These are phyloP conservation scores for Drosophila busckii DNA, from an alignment of 1,140 invertebrate species.

Conservation along the genomic window DNA sequence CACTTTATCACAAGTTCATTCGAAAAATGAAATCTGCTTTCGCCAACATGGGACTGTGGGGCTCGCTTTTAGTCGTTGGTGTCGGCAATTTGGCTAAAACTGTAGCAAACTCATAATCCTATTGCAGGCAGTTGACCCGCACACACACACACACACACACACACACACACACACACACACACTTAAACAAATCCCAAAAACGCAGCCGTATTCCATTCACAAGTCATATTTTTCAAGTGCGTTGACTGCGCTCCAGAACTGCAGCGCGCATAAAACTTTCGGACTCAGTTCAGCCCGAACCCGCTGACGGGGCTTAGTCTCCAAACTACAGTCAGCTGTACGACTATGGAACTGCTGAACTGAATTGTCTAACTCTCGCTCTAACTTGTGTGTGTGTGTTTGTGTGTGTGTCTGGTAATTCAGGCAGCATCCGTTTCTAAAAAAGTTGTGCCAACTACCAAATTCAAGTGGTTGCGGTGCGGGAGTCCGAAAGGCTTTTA, in stretches of 20 bases:
- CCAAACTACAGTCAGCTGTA: constrained; percentile 39
- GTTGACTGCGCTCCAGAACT: constrained; percentile 69
- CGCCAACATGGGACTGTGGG: no score
- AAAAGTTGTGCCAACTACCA: constrained; percentile 56
- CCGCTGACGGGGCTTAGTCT: constrained; percentile 9
- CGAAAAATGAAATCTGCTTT: no score
- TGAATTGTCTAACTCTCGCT: neutral
- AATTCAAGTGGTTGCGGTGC: constrained; percentile 65
- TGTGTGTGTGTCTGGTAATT: constrained; percentile 47
- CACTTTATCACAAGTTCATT: no score
- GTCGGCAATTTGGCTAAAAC: no score
- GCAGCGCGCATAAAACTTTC: constrained; percentile 66
- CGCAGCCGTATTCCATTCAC: constrained; percentile 64
- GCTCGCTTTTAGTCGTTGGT: no score
- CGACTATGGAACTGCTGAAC: constrained; percentile 31
- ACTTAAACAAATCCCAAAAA: no score
- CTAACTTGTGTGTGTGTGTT: neutral
- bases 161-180: no score
- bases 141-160: no score
- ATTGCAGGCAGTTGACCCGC: no score
- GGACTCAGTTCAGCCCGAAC: neutral
- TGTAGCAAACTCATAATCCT: no score
- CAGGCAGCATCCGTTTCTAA: constrained; percentile 68
- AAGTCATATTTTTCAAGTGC: constrained; percentile 73
- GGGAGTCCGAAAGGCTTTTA: constrained; percentile 72